Conservation (phyloP, 1,140 invertebrate species). For the Hycleus phaleratus region DNA sequence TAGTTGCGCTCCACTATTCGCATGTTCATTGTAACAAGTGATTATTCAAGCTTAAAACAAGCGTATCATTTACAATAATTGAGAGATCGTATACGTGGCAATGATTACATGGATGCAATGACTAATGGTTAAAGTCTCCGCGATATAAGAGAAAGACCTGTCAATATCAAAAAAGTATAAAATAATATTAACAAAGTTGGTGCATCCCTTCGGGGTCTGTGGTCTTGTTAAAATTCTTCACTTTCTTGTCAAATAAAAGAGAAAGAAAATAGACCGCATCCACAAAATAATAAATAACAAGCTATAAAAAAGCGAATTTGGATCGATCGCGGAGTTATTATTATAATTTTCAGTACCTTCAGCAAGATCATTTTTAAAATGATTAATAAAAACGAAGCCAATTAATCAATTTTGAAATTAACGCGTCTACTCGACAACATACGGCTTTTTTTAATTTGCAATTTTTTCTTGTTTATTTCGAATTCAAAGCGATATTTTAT, state of each 20-base stretch:
- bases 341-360: conserved; percentile 8
- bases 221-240: conserved; percentile 24
- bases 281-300: conserved; percentile 1
- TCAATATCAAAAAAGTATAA: conserved; percentile 8
- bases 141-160: conserved; percentile 9
- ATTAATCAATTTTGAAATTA: no score
- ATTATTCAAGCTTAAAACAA: conserved; percentile 5
- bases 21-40: conserved; percentile 7
- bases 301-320: neutral
- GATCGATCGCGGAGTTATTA: neutral
- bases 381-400: neutral
- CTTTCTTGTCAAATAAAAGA: conserved; percentile 1
- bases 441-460: no score
- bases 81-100: conserved; percentile 23
- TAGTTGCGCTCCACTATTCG: conserved; percentile 1
- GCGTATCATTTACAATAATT: conserved; percentile 26
- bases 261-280: conserved; percentile 15
- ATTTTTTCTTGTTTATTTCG: no score
- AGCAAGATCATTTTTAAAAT: neutral
- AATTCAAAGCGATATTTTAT: no score
- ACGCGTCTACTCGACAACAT: no score
- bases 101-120: conserved; percentile 27
- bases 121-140: conserved; percentile 23
- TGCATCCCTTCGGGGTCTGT: conserved; percentile 8
- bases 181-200: no score